Base-by-base conservation (phyloP, 2,888 invertebrate species). In the Aromia moschata region DNA sequence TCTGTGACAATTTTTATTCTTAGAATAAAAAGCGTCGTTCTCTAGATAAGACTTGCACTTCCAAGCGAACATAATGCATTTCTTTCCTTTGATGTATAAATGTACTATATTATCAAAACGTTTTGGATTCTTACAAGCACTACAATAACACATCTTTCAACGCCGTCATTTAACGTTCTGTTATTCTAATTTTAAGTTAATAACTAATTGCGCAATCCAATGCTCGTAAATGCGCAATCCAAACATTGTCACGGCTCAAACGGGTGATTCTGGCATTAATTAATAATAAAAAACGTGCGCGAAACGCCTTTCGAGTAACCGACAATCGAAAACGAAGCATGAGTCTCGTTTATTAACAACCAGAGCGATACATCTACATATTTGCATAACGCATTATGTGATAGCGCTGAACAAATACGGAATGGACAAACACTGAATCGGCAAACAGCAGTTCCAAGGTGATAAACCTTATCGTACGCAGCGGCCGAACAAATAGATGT, bases 381-480 rank as follows among this genome's bases (percentile, higher is more conserved):
- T 49, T 49, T 49, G 49, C 49, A 49, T 49, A 49, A 40, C 38
- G 20, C 38, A 49, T 49, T 49, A 47, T 20, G 20, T 49, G 49
- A 49, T 49, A 49, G 49, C 49, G 49, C 49, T 38, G 30, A 9
- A 49, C 49, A 49, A 38, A 49, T 37, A 49, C 4, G 49, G 25
- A 49, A 17, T 49, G 25, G 49, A 49, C 49, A 49, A 49, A 49
- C 49, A 49, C 38, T 49, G 49, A 49, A 49, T 49, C 38, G 11
- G 49, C 49, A 49, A 49, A 49, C 18, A 49, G 49, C 49, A 37
- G 20, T 49, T 49, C 49, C 49, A 49, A 49, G 49, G 49, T 49
- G 49, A 49, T 49, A 49, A 49, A 38, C 25, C 25, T 49, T 36
- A 47, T 47, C 47, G 47, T 30, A 11, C 37, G 18, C 17, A 18